Percentiles rank a stretch among this genome's conserved stretches.
Conservation (phyloP, 2,888 invertebrate species). For the Phortica magna region DNA sequence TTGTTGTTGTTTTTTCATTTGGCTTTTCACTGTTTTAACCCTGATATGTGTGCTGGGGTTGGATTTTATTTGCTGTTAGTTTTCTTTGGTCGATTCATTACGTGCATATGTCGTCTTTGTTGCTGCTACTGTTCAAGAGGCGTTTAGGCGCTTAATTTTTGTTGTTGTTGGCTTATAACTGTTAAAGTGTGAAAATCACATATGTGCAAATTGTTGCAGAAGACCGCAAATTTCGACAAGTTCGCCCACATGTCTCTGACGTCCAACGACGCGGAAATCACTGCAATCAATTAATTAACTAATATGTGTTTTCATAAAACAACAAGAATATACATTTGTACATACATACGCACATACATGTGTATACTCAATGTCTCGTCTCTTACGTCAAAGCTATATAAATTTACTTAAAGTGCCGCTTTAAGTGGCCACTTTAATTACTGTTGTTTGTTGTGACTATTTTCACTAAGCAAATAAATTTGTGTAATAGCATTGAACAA, state of each 20-base stretch:
- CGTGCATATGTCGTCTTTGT: constrained; percentile 62
- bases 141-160: constrained; percentile 25
- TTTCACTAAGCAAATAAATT: constrained; percentile 16
- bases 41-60: constrained; percentile 45
- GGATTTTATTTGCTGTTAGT: constrained; percentile 36
- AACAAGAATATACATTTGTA: not conserved
- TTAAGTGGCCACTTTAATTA: not conserved
- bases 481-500: constrained; percentile 18
- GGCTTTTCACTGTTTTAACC: constrained; percentile 8
- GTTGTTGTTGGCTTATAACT: constrained; percentile 62
- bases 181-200: constrained; percentile 54
- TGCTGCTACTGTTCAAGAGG: constrained; percentile 32
- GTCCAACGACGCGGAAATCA: not conserved
- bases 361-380: no score
- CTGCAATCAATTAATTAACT: not conserved
- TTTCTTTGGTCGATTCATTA: constrained; percentile 50
- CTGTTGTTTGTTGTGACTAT: not conserved
- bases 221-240: not conserved
- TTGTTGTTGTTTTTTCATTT: not conserved
- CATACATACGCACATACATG: not conserved
- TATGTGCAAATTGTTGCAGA: constrained; percentile 56
- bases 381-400: not conserved
- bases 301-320: not conserved
- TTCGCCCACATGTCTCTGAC: not conserved
- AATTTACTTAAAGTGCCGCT: not conserved